A percentile compares a stretch with the other conserved stretches of the same genome.
phyloP scores from a whole-genome alignment of 2,797 vertebrate genomes.

The Lateolabrax maculatus region DNA sequence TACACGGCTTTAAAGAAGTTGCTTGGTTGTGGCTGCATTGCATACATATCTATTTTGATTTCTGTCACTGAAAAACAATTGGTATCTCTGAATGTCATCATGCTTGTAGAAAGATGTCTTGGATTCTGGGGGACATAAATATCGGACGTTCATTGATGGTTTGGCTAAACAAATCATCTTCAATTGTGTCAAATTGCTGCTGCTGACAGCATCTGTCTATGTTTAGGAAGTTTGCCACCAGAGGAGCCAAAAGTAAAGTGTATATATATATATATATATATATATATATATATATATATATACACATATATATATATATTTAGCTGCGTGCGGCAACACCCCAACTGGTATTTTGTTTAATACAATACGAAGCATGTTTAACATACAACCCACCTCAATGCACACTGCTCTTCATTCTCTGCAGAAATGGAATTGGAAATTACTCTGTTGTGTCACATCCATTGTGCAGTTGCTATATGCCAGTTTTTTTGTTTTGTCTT shows the following conservation, averaged over 20 bases:
- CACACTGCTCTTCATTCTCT: constrained; percentile 1
- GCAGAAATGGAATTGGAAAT: constrained; percentile 23
- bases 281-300: no score
- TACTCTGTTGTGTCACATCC: constrained; percentile 1
- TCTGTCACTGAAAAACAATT: background rate
- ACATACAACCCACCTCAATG: background rate
- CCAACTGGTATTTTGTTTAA: background rate
- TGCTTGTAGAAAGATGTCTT: background rate
- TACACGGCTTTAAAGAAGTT: background rate
- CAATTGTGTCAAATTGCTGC: background rate
- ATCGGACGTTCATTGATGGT: background rate
- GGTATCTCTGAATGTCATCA: background rate
- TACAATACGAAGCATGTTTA: constrained; percentile 24
- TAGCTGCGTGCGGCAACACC: background rate
- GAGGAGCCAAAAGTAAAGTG: background rate
- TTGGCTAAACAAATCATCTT: background rate
- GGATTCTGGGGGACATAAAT: background rate
- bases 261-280: no score
- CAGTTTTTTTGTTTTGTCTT: background rate
- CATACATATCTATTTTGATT: constrained; percentile 8
- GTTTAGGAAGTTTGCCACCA: background rate
- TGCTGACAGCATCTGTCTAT: background rate
- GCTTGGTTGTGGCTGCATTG: background rate
- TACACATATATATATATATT: no score
- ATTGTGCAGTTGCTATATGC: constrained; percentile 24